These are phyloP conservation scores for Paraescarpia echinospica DNA, from an alignment of 1,140 invertebrate genomes.

Conservation along the genomic window DNA sequence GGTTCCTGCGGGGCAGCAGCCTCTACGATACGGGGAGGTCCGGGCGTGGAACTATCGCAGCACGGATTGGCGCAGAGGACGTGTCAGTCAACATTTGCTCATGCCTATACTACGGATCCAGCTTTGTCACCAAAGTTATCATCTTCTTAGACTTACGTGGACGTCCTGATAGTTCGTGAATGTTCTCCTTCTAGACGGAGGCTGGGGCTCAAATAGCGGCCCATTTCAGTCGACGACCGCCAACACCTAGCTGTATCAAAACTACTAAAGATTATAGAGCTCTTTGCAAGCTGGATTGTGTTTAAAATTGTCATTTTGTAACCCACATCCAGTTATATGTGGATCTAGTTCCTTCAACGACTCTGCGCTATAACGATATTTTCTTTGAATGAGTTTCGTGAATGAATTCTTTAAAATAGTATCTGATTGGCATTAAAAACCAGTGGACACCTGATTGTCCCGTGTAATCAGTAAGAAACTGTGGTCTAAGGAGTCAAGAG, in stretches of 20 bases:
- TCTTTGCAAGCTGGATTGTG: too few relatives aligned
- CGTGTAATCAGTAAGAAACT: neutral
- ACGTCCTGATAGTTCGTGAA: neutral
- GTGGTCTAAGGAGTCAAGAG: neutral
- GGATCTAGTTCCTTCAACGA: too few relatives aligned
- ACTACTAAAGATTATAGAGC: too few relatives aligned
- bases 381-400: too few relatives aligned
- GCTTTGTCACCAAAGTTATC: neutral
- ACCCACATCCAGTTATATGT: too few relatives aligned
- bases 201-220: neutral
- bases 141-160: neutral
- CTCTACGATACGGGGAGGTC: neutral
- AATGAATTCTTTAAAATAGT: too few relatives aligned
- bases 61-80: neutral
- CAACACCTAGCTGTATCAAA: neutral
- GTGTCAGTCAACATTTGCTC: neutral
- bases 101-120: neutral
- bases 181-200: neutral
- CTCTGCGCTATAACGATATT: too few relatives aligned
- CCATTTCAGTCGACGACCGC: neutral
- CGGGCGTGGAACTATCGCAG: neutral
- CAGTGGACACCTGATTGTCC: too few relatives aligned
- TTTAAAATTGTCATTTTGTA: too few relatives aligned
- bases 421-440: too few relatives aligned
- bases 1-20: neutral